These are phyloP conservation scores for Priocnemis perturbator DNA, from an alignment of 2,888 invertebrate species.

Conservation along the genomic window DNA sequence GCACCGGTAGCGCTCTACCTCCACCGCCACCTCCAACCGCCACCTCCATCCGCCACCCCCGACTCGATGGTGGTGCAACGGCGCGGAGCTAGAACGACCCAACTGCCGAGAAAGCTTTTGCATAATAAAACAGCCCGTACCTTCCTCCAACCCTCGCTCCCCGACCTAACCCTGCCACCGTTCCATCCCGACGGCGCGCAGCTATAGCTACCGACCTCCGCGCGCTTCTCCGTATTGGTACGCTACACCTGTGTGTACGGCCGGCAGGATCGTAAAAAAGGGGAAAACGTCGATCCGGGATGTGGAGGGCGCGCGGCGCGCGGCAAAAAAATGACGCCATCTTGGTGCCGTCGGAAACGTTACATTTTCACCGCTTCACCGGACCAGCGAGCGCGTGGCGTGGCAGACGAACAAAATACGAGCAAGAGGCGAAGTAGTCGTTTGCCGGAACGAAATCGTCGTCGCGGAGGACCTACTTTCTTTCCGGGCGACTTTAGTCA, in stretches of 20 bases:
- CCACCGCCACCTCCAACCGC: constrained; percentile 22
- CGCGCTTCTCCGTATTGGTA: constrained; percentile 49
- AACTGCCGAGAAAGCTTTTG: constrained; percentile 75
- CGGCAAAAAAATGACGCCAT: constrained; percentile 50
- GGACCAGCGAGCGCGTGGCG: too few relatives aligned
- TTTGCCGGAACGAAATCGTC: too few relatives aligned
- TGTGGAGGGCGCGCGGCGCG: constrained; percentile 26
- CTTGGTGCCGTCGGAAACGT: constrained; percentile 32
- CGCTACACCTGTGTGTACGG: constrained; percentile 52
- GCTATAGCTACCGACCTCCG: constrained; percentile 45
- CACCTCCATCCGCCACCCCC: constrained; percentile 27
- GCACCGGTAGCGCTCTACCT: constrained; percentile 16
- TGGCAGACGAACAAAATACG: too few relatives aligned
- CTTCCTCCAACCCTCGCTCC: constrained; percentile 54
- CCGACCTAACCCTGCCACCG: constrained; percentile 14
- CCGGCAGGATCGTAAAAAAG: constrained; percentile 49
- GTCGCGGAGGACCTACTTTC: too few relatives aligned
- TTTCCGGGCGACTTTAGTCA: too few relatives aligned
- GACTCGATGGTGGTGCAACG: constrained; percentile 58
- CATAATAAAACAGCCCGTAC: constrained; percentile 74
- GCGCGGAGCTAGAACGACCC: constrained; percentile 70
- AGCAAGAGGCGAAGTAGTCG: too few relatives aligned
- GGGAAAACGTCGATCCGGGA: constrained; percentile 46
- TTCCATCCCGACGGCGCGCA: constrained; percentile 28
- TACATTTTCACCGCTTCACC: constrained; percentile 23